These are phyloP conservation scores for Druon quercuslanigerum DNA, from an alignment of 1,140 invertebrate genomes.

Conservation along the genomic window DNA sequence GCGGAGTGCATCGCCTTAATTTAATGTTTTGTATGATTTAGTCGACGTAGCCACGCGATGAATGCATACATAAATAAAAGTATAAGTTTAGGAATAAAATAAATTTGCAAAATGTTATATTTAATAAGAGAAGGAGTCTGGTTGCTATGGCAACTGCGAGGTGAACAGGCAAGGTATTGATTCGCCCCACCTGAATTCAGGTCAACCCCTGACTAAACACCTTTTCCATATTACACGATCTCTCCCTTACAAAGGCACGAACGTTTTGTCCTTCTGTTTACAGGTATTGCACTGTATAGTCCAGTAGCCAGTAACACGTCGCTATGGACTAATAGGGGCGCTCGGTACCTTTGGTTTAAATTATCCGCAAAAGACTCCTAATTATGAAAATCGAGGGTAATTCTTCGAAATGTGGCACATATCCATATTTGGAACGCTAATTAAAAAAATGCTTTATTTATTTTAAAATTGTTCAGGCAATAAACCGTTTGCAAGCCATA, in stretches of 20 bases:
- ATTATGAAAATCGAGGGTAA: no score
- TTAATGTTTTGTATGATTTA: slow-evolving; percentile 18
- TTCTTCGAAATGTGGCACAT: no score
- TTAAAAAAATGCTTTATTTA: no score
- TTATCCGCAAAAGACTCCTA: no score
- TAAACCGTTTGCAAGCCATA: no score
- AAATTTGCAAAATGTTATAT: slow-evolving; percentile 60
- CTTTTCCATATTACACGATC: slow-evolving; percentile 62
- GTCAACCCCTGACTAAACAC: slow-evolving; percentile 74
- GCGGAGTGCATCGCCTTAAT: slow-evolving; percentile 18
- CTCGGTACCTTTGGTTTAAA: no score
- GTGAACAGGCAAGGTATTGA: slow-evolving; percentile 75
- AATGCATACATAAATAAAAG: neutral
- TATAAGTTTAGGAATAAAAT: neutral
- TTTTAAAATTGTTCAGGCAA: no score
- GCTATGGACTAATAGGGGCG: no score
- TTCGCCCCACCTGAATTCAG: slow-evolving; percentile 76
- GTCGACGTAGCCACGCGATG: neutral
- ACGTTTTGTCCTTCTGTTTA: slow-evolving; percentile 8
- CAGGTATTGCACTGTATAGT: neutral
- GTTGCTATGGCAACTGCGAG: slow-evolving; percentile 73
- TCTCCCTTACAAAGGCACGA: slow-evolving; percentile 36
- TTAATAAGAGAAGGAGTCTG: slow-evolving; percentile 74
- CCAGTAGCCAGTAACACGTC: no score
- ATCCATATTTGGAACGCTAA: no score